A percentile compares a stretch with the other conserved stretches of the same genome.
These are phyloP conservation scores for Galaxias olidus DNA, from an alignment of 2,797 vertebrate genomes.

Conservation along the genomic window DNA sequence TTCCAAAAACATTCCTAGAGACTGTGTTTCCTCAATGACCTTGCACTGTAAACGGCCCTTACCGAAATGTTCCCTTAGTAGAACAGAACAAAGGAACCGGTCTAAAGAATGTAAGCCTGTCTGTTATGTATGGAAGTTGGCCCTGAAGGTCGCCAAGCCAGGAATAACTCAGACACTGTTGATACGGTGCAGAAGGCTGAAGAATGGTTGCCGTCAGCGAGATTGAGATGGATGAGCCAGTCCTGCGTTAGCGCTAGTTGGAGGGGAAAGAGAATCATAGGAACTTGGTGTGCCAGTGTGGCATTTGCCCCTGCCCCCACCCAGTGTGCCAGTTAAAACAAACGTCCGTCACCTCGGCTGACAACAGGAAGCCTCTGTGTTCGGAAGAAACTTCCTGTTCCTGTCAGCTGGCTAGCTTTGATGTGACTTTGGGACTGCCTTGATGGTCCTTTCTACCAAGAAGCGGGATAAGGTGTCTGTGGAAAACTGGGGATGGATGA, in stretches of 20 bases:
- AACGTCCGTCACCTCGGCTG: conserved; percentile 76
- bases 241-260: conserved; percentile 64
- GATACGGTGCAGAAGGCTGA: conserved; percentile 59
- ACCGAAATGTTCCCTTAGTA: conserved; percentile 34
- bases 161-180: conserved; percentile 66
- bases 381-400: conserved; percentile 77
- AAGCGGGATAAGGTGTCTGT: conserved; percentile 51
- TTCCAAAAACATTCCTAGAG: too few species aligned
- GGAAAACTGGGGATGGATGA: conserved; percentile 51
- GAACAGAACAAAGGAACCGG: conserved; percentile 21
- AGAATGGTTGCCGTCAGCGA: conserved; percentile 66
- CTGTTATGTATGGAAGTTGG: conserved; percentile 49
- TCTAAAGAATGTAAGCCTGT: conserved; percentile 25
- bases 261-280: conserved; percentile 57
- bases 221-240: conserved; percentile 68
- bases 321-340: conserved; percentile 71
- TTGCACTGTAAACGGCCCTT: background rate
- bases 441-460: conserved; percentile 62
- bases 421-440: conserved; percentile 70
- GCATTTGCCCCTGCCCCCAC: conserved; percentile 56
- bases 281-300: conserved; percentile 56
- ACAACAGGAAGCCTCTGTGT: conserved; percentile 81
- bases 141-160: conserved; percentile 59
- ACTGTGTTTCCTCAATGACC: background rate
- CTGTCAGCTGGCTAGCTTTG: conserved; percentile 76